Percentiles rank a stretch among this genome's conserved stretches.
phyloP scores from a whole-genome alignment of 2,797 vertebrate species.

The Acomys russatus region DNA sequence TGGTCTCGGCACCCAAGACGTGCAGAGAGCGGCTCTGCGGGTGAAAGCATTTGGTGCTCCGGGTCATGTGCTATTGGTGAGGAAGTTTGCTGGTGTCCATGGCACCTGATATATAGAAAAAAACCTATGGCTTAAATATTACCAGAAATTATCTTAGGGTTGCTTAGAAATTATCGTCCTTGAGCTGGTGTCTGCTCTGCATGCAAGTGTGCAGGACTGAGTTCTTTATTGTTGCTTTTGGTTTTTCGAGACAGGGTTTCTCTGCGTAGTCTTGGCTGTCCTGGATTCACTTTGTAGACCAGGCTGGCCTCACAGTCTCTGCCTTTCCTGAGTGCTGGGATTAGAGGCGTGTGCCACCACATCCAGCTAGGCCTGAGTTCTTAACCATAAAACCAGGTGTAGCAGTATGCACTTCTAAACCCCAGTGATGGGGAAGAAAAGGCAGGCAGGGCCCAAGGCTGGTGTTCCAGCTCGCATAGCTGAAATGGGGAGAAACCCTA shows the following conservation, averaged over 20 bases:
- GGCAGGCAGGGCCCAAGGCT: no score
- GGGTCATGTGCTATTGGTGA: neutral
- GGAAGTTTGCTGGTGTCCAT: neutral
- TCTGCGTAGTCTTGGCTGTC: no score
- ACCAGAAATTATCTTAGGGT: neutral
- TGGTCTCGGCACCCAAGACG: neutral
- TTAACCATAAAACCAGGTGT: neutral
- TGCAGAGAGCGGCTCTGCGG: neutral
- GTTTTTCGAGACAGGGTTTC: no score
- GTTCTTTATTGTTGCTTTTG: no score
- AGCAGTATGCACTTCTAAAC: neutral
- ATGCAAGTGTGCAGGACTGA: neutral
- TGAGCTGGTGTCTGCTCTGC: neutral
- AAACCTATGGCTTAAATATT: conserved; percentile 10
- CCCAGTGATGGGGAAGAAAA: neutral
- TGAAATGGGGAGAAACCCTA: neutral
- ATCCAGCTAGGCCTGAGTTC: neutral
- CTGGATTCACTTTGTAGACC: no score
- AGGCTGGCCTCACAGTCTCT: no score
- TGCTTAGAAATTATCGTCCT: neutral
- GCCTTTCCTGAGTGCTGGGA: no score
- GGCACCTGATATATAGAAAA: conserved; percentile 2
- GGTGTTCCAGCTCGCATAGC: neutral
- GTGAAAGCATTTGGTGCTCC: neutral
- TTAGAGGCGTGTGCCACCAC: no score